A percentile compares a stretch with the other conserved stretches of the same genome.
phyloP scores from a whole-genome alignment of 2,113 vertebrate genomes.

The Aptenodytes patagonicus region DNA sequence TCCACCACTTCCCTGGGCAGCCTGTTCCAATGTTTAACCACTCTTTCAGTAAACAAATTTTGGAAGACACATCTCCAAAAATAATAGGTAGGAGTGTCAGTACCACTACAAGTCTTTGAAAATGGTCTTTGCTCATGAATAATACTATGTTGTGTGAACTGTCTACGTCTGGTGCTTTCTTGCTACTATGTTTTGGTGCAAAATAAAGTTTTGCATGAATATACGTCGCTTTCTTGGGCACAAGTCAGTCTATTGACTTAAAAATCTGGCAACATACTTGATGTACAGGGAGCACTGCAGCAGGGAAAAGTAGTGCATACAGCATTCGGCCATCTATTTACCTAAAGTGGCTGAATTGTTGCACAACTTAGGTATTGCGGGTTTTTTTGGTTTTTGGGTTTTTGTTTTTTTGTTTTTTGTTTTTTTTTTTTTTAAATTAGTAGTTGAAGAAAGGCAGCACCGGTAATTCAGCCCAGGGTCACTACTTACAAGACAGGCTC shows the following conservation, averaged over 20 bases:
- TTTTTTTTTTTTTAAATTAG: background rate
- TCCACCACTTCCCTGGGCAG: too few relatives aligned
- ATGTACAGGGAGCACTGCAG: background rate
- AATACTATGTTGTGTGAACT: background rate
- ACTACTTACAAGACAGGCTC: background rate
- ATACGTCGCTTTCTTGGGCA: rapidly evolving
- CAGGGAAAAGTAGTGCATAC: background rate
- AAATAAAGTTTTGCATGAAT: background rate
- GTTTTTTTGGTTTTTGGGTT: background rate
- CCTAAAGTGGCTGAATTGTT: background rate
- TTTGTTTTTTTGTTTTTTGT: too few relatives aligned
- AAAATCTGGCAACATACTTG: background rate
- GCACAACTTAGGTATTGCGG: background rate
- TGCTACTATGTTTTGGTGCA: background rate
- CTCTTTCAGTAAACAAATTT: background rate
- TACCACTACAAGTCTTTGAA: background rate
- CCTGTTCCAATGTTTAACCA: too few relatives aligned
- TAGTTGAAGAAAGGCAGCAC: background rate
- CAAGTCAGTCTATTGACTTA: background rate
- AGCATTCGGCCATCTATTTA: background rate
- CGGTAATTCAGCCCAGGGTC: background rate
- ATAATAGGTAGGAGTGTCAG: background rate
- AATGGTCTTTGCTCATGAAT: background rate
- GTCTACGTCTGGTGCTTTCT: background rate
- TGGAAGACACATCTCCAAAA: background rate